Conservation (phyloP, 2,888 invertebrate genomes). For the Meghimatium bilineatum region DNA sequence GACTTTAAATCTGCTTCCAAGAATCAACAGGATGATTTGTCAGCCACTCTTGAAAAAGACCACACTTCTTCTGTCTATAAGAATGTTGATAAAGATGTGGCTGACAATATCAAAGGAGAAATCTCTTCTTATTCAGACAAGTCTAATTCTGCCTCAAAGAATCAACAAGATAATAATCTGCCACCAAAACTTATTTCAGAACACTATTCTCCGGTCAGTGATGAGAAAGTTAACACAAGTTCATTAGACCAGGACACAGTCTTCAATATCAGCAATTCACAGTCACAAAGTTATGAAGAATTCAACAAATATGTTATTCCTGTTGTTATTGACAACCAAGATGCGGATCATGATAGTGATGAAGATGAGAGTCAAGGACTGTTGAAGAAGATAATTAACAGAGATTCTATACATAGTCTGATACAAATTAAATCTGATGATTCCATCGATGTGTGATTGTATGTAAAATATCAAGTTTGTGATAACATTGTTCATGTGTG, state of each 20-base stretch:
- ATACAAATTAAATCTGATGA: neutral
- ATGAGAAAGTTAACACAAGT: neutral
- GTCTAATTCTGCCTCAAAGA: too few relatives aligned
- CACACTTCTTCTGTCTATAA: neutral
- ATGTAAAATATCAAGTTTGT: too few relatives aligned
- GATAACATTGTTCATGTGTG: too few relatives aligned
- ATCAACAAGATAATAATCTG: too few relatives aligned
- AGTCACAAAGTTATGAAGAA: neutral
- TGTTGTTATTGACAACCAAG: neutral
- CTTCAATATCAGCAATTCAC: neutral
- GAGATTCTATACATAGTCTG: neutral
- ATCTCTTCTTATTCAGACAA: too few relatives aligned
- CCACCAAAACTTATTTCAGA: too few relatives aligned
- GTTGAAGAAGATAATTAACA: neutral
- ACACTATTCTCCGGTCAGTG: too few relatives aligned
- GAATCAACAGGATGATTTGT: neutral
- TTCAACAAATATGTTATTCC: neutral
- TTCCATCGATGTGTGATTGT: constrained; percentile 2
- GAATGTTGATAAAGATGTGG: too few relatives aligned
- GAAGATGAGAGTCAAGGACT: constrained; percentile 16
- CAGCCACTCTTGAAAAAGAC: neutral
- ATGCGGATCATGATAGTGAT: constrained; percentile 2
- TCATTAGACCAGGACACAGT: neutral
- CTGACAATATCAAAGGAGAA: too few relatives aligned
- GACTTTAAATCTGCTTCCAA: neutral